phyloP scores from a whole-genome alignment of 2,797 vertebrate species.

The Poecilia picta region DNA sequence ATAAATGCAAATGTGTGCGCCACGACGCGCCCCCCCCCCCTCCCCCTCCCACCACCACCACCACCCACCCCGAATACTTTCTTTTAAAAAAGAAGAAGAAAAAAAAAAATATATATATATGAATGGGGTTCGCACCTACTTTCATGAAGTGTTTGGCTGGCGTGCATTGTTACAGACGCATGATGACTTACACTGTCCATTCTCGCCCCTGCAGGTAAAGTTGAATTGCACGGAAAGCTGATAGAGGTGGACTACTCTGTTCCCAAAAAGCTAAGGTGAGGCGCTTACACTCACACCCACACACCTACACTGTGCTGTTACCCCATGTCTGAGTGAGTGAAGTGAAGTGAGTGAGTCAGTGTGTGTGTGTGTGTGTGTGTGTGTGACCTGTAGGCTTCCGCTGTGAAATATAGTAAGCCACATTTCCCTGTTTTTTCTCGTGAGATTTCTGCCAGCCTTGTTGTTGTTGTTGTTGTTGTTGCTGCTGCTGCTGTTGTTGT shows the following conservation, averaged over 20 bases:
- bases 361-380: constrained; percentile 46
- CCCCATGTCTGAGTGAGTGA: constrained; percentile 41
- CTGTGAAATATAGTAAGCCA: constrained; percentile 61
- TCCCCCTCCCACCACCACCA: too few species aligned
- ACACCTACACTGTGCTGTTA: constrained; percentile 33
- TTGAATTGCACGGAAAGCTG: constrained; percentile 94
- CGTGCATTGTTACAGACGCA: constrained; percentile 62
- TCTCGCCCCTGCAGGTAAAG: constrained; percentile 88
- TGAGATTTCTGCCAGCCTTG: neutral
- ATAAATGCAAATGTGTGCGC: constrained; percentile 35
- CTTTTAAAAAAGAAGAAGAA: too few species aligned
- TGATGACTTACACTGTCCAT: constrained; percentile 67
- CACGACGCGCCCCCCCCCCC: constrained; percentile 15
- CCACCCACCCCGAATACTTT: constrained; percentile 20
- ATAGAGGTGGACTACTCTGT: constrained; percentile 97
- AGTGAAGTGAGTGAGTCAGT: neutral
- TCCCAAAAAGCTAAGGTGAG: constrained; percentile 96
- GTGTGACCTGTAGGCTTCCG: constrained; percentile 75
- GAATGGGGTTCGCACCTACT: constrained; percentile 72
- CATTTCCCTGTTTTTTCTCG: constrained; percentile 31
- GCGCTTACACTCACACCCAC: constrained; percentile 44
- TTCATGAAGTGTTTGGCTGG: constrained; percentile 69
- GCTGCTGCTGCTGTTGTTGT: neutral
- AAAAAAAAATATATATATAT: constrained; percentile 18
- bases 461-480: constrained; percentile 1